A percentile compares a stretch with the other conserved stretches of the same genome.
Conservation (phyloP, 2,888 invertebrate species). For the Diabrotica balteata region DNA sequence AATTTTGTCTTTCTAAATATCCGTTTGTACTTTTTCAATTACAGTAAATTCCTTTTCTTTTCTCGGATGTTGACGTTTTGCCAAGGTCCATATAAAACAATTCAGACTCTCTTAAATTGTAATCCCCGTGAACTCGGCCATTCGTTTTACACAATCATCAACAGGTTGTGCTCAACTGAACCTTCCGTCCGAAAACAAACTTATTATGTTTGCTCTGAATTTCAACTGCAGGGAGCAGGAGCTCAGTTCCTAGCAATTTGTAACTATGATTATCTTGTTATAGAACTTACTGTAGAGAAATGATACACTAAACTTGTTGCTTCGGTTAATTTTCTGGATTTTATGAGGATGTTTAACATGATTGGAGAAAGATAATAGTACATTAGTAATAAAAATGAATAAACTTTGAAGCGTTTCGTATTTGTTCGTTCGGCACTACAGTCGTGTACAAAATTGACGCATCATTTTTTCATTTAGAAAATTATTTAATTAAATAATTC, state of each 20-base stretch:
- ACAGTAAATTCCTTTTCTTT: conserved; percentile 7
- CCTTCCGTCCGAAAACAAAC: conserved; percentile 29
- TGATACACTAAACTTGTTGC: conserved; percentile 14
- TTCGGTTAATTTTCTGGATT: not conserved
- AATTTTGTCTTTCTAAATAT: too few species aligned
- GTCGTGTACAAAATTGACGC: too few species aligned
- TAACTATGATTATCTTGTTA: conserved; percentile 31
- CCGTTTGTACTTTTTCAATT: too few species aligned
- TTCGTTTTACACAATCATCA: conserved; percentile 32
- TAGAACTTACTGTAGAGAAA: conserved; percentile 22
- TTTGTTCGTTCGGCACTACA: too few species aligned
- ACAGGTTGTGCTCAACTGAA: conserved; percentile 30
- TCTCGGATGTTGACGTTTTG: conserved; percentile 22
- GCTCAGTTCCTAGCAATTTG: conserved; percentile 23
- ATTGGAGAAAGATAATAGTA: too few species aligned
- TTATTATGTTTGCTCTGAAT: conserved; percentile 23
- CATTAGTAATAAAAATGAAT: too few species aligned
- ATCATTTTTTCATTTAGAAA: too few species aligned
- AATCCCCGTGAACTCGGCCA: conserved; percentile 30
- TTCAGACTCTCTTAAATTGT: conserved; percentile 33
- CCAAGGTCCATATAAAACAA: conserved; percentile 32
- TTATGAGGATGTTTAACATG: not conserved
- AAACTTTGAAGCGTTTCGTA: too few species aligned
- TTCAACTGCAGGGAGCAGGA: conserved; percentile 20
- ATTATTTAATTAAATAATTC: too few species aligned